These are phyloP conservation scores for Bucco capensis DNA, from an alignment of 2,113 vertebrate species.

Conservation along the genomic window DNA sequence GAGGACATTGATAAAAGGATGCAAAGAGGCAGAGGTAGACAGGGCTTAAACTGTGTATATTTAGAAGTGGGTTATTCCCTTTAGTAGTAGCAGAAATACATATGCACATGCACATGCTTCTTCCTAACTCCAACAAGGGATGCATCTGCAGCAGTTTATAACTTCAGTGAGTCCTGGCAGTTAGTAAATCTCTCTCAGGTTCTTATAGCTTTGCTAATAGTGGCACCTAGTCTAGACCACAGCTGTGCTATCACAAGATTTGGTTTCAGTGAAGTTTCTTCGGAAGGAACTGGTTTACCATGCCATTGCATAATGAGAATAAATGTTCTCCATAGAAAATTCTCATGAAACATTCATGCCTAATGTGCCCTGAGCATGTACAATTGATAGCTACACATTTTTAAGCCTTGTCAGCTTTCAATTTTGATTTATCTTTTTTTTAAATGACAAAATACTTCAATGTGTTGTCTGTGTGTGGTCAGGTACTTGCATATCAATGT, in stretches of 20 bases:
- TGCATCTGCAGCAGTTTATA: conserved; percentile 15
- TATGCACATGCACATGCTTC: neutral
- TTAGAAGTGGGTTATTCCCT: neutral
- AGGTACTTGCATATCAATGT: neutral
- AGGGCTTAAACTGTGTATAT: neutral
- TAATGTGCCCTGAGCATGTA: neutral
- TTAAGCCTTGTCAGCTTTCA: neutral
- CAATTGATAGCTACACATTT: neutral
- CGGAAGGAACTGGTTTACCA: conserved; percentile 21
- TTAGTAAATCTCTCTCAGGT: conserved; percentile 37
- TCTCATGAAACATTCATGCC: conserved; percentile 32
- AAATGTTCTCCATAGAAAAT: neutral
- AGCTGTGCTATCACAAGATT: conserved; percentile 35
- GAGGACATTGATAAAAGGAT: neutral
- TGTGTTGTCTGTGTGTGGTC: neutral
- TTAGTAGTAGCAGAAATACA: neutral
- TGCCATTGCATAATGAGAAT: conserved; percentile 19
- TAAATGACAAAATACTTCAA: neutral
- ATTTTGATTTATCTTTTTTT: neutral
- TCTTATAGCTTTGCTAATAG: conserved; percentile 12
- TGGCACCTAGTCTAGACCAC: conserved; percentile 30
- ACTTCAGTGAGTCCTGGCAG: neutral
- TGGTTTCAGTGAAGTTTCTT: conserved; percentile 37
- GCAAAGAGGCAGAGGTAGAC: neutral
- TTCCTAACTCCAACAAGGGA: neutral